Conservation (phyloP, 2,797 vertebrate genomes). For the Leucoraja ocellata region DNA sequence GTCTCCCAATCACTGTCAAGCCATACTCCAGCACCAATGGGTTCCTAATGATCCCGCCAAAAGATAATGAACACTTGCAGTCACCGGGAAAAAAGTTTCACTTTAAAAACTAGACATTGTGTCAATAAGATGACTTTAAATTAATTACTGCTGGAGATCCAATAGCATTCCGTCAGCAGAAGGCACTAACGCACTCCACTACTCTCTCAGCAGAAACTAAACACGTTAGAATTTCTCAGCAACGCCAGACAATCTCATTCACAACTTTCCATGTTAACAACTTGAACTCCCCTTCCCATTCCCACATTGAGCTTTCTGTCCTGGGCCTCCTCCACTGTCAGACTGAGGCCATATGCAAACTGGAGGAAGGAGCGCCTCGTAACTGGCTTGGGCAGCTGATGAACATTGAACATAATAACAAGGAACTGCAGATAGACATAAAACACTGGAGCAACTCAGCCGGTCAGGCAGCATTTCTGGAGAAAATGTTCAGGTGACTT, state of each 20-base stretch:
- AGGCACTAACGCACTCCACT: background rate
- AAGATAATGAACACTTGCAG: background rate
- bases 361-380: too few species aligned
- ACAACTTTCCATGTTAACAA: background rate
- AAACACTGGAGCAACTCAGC: too few species aligned
- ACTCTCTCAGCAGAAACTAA: background rate
- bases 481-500: too few species aligned
- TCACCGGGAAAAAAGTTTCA: background rate
- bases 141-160: background rate
- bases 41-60: conserved; percentile 6
- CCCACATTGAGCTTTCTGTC: too few species aligned
- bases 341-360: too few species aligned
- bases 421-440: too few species aligned
- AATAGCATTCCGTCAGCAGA: background rate
- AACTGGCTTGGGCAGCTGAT: too few species aligned
- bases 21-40: background rate
- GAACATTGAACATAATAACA: too few species aligned
- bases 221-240: background rate
- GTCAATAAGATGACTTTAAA: conserved; percentile 5
- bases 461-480: too few species aligned
- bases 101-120: background rate
- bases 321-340: too few species aligned
- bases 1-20: background rate
- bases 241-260: background rate
- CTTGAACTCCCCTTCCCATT: too few species aligned